Percentiles rank a stretch among this genome's conserved stretches.
phyloP scores from a whole-genome alignment of 2,888 invertebrate genomes.

The Oxycera nigricornis region DNA sequence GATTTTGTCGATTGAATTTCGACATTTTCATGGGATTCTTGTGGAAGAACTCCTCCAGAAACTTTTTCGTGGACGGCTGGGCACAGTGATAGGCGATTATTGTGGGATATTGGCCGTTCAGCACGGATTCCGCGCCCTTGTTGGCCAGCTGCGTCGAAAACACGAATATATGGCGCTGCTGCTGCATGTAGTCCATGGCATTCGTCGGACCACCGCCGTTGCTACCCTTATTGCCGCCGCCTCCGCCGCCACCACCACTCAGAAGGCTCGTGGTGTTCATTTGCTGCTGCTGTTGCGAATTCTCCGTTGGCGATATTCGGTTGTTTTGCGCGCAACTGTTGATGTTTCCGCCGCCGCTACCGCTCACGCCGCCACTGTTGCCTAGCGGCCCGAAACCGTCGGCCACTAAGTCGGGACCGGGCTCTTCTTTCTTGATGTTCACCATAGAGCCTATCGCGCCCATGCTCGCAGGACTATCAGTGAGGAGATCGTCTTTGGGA shows the following conservation, averaged over 20 bases:
- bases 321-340: conserved; percentile 46
- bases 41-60: conserved; percentile 77
- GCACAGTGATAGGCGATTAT: conserved; percentile 96
- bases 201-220: conserved; percentile 41
- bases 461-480: conserved; percentile 35
- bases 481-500: conserved; percentile 40
- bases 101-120: conserved; percentile 87
- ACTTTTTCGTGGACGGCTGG: conserved; percentile 93
- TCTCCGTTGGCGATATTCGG: conserved; percentile 43
- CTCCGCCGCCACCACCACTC: conserved; percentile 29
- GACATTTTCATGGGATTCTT: conserved; percentile 91
- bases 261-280: conserved; percentile 36
- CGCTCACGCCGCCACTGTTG: conserved; percentile 40
- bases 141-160: conserved; percentile 94
- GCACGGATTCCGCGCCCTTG: conserved; percentile 91
- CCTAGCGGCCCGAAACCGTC: conserved; percentile 43
- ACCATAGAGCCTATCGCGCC: conserved; percentile 27
- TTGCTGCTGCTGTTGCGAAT: conserved; percentile 31
- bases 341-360: conserved; percentile 43
- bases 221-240: conserved; percentile 27
- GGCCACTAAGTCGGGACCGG: conserved; percentile 39
- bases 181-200: conserved; percentile 77
- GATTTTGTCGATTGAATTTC: conserved; percentile 59
- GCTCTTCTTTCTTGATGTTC: conserved; percentile 46
- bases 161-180: conserved; percentile 97